Evolutionary conservation across 2,797 vertebrate genomes (phyloP).

Genomic region (Typhlichthys eigenmanni): DNA sequence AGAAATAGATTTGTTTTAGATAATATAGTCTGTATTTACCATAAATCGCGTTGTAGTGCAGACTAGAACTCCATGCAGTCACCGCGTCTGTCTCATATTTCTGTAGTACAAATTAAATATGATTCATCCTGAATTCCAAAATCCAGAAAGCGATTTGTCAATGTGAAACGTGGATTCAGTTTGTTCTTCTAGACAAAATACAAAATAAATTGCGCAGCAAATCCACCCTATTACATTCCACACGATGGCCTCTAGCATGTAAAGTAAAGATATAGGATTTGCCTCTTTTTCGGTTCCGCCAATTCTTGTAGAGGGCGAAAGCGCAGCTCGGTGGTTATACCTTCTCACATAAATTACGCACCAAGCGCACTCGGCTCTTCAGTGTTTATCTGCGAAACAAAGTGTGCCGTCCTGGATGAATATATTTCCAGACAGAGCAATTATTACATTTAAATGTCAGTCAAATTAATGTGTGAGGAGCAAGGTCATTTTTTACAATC

Average conservation of each 20-base stretch:
- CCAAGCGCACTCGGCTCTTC: slow-evolving; percentile 55
- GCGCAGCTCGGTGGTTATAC: slow-evolving; percentile 65
- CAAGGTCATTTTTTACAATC: slow-evolving; percentile 60
- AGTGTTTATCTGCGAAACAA: slow-evolving; percentile 57
- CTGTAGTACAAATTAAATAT: slow-evolving; percentile 64
- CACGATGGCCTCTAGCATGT: slow-evolving; percentile 56
- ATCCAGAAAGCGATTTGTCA: slow-evolving; percentile 61
- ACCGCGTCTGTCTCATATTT: slow-evolving; percentile 67
- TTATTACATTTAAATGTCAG: slow-evolving; percentile 32
- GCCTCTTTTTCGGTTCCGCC: slow-evolving; percentile 54
- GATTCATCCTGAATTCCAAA: slow-evolving; percentile 70
- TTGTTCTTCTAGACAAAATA: slow-evolving; percentile 62
- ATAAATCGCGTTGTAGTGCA: slow-evolving; percentile 79
- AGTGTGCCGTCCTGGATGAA: slow-evolving; percentile 52
- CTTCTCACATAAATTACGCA: slow-evolving; percentile 70
- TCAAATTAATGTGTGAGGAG: slow-evolving; percentile 27
- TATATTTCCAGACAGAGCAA: slow-evolving; percentile 33
- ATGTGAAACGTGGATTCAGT: slow-evolving; percentile 63
- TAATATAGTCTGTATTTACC: slow-evolving; percentile 67
- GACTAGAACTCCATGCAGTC: slow-evolving; percentile 80
- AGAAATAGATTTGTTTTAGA: slow-evolving; percentile 6
- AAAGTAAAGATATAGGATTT: slow-evolving; percentile 62
- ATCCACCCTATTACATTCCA: slow-evolving; percentile 65
- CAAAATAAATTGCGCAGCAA: slow-evolving; percentile 44
- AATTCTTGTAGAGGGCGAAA: slow-evolving; percentile 57